phyloP scores from a whole-genome alignment of 2,888 invertebrate genomes.

The Tupiocoris notatus region DNA sequence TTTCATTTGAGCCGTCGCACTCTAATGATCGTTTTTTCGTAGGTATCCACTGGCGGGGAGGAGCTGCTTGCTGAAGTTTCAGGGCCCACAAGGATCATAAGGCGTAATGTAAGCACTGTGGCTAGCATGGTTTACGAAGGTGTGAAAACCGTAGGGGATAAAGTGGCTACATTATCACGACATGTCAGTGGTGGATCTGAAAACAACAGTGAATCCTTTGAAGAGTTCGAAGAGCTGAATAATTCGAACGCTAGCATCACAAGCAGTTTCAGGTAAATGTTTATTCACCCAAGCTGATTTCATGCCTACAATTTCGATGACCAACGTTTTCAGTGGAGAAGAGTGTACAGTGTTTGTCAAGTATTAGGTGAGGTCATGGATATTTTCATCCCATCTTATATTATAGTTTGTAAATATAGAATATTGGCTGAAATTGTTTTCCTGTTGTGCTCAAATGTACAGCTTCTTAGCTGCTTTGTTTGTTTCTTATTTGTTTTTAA shows the following conservation, averaged over 20 bases:
- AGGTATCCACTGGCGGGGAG: conserved; percentile 59
- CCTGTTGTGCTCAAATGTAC: too few relatives aligned
- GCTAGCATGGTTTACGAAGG: conserved; percentile 73
- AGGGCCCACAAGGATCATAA: conserved; percentile 67
- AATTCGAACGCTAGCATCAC: conserved; percentile 52
- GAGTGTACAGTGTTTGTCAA: too few relatives aligned
- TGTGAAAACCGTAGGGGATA: conserved; percentile 71
- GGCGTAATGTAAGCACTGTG: conserved; percentile 72
- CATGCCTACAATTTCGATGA: too few relatives aligned
- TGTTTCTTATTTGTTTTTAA: not conserved
- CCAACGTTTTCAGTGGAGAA: too few relatives aligned
- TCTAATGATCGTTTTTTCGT: conserved; percentile 53
- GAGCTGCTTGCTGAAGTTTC: conserved; percentile 66
- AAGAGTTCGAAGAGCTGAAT: conserved; percentile 53
- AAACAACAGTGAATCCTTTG: conserved; percentile 61
- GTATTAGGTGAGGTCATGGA: too few relatives aligned
- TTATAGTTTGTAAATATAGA: too few relatives aligned
- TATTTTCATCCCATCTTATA: too few relatives aligned
- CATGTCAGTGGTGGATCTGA: conserved; percentile 74
- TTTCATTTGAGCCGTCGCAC: not conserved
- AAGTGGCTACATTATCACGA: conserved; percentile 68
- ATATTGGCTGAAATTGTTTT: not conserved
- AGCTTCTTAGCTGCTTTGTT: too few relatives aligned
- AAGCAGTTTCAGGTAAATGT: conserved; percentile 53
- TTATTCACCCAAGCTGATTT: too few relatives aligned